Percentiles rank a stretch among this genome's conserved stretches.
phyloP scores from a whole-genome alignment of 2,888 invertebrate genomes.

The Dusona sp. region DNA sequence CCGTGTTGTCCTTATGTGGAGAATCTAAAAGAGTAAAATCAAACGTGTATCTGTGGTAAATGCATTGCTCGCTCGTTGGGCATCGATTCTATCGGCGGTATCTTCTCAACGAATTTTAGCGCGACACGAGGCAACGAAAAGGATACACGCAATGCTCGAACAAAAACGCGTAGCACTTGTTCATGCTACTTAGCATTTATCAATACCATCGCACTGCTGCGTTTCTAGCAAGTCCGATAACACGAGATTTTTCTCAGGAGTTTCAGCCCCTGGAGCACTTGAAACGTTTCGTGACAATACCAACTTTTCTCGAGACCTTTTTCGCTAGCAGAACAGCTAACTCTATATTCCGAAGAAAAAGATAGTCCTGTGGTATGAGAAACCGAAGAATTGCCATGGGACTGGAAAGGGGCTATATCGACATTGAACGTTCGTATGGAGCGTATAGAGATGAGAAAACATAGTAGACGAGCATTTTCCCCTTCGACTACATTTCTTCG shows the following conservation, averaged over 20 bases:
- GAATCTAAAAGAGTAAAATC: slow-evolving; percentile 19
- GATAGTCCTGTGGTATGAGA: slow-evolving; percentile 24
- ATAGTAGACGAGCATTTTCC: slow-evolving; percentile 45
- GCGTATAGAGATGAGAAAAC: neutral
- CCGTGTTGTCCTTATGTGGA: slow-evolving; percentile 32
- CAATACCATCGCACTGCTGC: slow-evolving; percentile 67
- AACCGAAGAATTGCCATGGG: slow-evolving; percentile 46
- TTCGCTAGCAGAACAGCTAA: slow-evolving; percentile 6
- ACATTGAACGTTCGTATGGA: slow-evolving; percentile 48
- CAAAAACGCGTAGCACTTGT: slow-evolving; percentile 45
- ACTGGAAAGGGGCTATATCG: slow-evolving; percentile 57
- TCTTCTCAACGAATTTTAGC: slow-evolving; percentile 68
- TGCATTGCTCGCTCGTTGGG: neutral
- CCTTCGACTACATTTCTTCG: slow-evolving; percentile 42
- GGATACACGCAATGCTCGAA: slow-evolving; percentile 42
- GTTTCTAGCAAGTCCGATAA: slow-evolving; percentile 33
- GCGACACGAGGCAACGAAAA: slow-evolving; percentile 33
- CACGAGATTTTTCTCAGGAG: slow-evolving; percentile 26
- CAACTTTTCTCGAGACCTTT: slow-evolving; percentile 58
- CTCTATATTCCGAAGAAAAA: slow-evolving; percentile 11
- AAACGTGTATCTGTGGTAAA: slow-evolving; percentile 2
- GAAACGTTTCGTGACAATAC: slow-evolving; percentile 55
- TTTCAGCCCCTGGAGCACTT: slow-evolving; percentile 36
- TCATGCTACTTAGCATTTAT: slow-evolving; percentile 76
- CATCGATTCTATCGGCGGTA: slow-evolving; percentile 22